Evolutionary conservation across 2,888 invertebrate genomes (phyloP).

Genomic region (Hypolimnas misippus): DNA sequence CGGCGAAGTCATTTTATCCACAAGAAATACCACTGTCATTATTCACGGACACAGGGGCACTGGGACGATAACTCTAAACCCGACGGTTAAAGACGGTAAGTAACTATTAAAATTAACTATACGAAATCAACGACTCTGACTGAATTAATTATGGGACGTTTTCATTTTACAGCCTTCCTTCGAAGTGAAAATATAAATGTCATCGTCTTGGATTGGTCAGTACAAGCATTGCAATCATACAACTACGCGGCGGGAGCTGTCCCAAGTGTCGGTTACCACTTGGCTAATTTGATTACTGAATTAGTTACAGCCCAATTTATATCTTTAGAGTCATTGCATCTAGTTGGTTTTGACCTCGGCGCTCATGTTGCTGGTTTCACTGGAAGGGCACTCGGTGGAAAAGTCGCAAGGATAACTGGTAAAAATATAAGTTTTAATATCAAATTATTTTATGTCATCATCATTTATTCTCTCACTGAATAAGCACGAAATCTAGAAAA

Average conservation of each 20-base stretch:
- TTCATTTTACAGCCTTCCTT: conserved; percentile 48
- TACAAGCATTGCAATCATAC: conserved; percentile 52
- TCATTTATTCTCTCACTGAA: too few relatives aligned
- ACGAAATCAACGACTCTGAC: neutral
- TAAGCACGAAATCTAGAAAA: too few relatives aligned
- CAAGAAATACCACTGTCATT: conserved; percentile 48
- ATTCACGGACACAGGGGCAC: conserved; percentile 56
- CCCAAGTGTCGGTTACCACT: conserved; percentile 48
- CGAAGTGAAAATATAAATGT: conserved; percentile 50
- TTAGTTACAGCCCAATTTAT: conserved; percentile 41
- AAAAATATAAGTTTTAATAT: conserved; percentile 20
- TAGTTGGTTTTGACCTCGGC: conserved; percentile 65
- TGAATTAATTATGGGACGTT: neutral
- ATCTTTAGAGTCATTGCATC: conserved; percentile 47
- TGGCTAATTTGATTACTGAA: conserved; percentile 48
- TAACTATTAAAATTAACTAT: neutral
- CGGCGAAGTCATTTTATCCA: conserved; percentile 19
- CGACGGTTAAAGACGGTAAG: conserved; percentile 54
- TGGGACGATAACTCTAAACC: conserved; percentile 48
- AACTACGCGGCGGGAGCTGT: conserved; percentile 51
- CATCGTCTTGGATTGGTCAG: conserved; percentile 63
- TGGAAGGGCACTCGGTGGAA: conserved; percentile 48
- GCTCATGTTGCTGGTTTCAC: conserved; percentile 62
- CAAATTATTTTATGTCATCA: too few relatives aligned
- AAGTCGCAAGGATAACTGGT: conserved; percentile 65